Evolutionary conservation across 2,888 invertebrate species (phyloP).

Genomic region (Trachelus iudaicus): DNA sequence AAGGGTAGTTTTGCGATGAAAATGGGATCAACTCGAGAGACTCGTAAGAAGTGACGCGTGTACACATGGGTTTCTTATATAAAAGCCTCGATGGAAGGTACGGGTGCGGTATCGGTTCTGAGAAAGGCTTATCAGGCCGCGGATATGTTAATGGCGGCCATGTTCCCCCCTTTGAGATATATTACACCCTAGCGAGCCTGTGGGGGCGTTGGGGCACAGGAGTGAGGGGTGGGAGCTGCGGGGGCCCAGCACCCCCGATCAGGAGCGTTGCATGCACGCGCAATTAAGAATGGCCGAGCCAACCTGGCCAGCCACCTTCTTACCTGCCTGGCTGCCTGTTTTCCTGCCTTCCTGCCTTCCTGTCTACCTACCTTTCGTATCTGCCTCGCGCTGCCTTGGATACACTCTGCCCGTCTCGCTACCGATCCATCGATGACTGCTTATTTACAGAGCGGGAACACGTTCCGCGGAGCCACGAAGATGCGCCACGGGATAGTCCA

Average conservation of each 20-base stretch:
- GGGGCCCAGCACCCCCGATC: slow-evolving; percentile 36
- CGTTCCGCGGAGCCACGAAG: slow-evolving; percentile 42
- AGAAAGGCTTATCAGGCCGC: slow-evolving; percentile 63
- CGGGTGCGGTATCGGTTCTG: slow-evolving; percentile 60
- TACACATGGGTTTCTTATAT: not conserved
- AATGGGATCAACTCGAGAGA: not conserved
- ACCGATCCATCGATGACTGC: slow-evolving; percentile 60
- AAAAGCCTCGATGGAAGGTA: slow-evolving; percentile 1
- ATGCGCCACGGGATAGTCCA: slow-evolving; percentile 38
- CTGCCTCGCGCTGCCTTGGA: not conserved
- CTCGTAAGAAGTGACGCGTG: not conserved
- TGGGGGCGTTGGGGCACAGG: slow-evolving; percentile 36
- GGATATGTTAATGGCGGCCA: slow-evolving; percentile 65
- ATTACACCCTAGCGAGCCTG: slow-evolving; percentile 49
- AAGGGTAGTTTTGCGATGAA: not conserved
- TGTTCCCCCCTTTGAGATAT: slow-evolving; percentile 58
- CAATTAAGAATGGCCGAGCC: slow-evolving; percentile 51
- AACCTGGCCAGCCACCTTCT: not conserved
- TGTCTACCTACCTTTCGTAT: not conserved
- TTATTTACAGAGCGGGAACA: slow-evolving; percentile 59
- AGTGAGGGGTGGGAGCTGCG: slow-evolving; percentile 15
- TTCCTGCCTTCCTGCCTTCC: not conserved
- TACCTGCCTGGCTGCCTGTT: not conserved
- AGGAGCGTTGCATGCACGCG: slow-evolving; percentile 50
- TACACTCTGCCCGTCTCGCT: not conserved